These are phyloP conservation scores for Paradisaea rubra DNA, from an alignment of 2,113 vertebrate genomes.

Conservation along the genomic window DNA sequence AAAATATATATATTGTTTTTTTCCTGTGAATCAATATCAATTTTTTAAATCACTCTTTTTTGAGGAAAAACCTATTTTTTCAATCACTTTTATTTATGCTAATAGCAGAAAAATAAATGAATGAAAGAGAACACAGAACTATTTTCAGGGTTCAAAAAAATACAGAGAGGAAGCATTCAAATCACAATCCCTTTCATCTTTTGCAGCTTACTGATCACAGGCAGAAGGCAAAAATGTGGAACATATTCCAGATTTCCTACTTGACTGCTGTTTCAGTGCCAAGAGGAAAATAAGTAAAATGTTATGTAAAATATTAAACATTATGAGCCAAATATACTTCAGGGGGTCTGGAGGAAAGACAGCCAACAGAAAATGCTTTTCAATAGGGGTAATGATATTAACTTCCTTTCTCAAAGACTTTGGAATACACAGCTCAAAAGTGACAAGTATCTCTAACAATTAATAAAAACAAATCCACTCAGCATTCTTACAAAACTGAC, in stretches of 20 bases:
- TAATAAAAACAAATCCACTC: neutral
- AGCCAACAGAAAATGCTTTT: conserved; percentile 29
- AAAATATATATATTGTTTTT: neutral
- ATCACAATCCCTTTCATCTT: conserved; percentile 29
- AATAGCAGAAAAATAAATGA: neutral
- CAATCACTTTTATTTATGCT: neutral
- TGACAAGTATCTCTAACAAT: neutral
- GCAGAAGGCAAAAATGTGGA: conserved; percentile 44
- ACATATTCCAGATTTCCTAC: conserved; percentile 55
- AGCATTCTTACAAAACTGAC: neutral
- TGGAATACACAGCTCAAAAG: neutral
- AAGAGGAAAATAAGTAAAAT: conserved; percentile 53
- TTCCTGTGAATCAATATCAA: neutral
- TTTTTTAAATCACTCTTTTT: neutral
- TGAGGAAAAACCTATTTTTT: neutral
- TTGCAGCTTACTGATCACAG: conserved; percentile 50
- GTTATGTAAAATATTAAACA: conserved; percentile 54
- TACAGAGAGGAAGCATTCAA: conserved; percentile 43
- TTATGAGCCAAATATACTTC: conserved; percentile 36
- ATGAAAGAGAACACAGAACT: neutral
- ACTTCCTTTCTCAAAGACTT: conserved; percentile 2
- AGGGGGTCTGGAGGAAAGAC: neutral
- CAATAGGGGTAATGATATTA: neutral
- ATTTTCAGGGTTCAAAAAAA: neutral
- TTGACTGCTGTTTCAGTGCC: conserved; percentile 26